These are phyloP conservation scores for Thereva unica DNA, from an alignment of 2,888 invertebrate genomes.

Conservation along the genomic window DNA sequence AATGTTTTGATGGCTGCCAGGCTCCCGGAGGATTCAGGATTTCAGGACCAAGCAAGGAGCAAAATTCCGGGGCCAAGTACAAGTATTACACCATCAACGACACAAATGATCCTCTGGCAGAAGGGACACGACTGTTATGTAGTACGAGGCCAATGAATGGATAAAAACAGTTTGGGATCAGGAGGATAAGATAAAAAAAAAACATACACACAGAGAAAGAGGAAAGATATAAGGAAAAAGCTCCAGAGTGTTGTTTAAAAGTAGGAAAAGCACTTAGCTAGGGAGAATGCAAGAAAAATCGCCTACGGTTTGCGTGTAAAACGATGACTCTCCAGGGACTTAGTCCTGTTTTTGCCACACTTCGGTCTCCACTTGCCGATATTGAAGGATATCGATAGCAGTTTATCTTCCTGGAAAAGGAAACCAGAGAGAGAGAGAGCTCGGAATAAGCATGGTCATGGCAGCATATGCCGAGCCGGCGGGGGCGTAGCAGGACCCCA, in stretches of 20 bases:
- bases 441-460: slow-evolving; percentile 6
- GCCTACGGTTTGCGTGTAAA: slow-evolving; percentile 36
- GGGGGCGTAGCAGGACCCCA: too few relatives aligned
- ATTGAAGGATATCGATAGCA: slow-evolving; percentile 29
- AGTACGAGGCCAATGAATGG: slow-evolving; percentile 1
- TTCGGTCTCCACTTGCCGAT: slow-evolving; percentile 14
- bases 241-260: slow-evolving; percentile 35
- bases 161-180: slow-evolving; percentile 9
- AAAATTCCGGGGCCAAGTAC: neutral
- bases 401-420: slow-evolving; percentile 20
- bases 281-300: slow-evolving; percentile 27
- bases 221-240: slow-evolving; percentile 10
- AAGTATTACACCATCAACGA: slow-evolving; percentile 2
- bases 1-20: neutral
- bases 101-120: slow-evolving; percentile 6
- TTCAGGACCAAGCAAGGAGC: neutral
- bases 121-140: neutral
- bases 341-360: slow-evolving; percentile 9
- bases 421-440: slow-evolving; percentile 4
- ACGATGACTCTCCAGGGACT: slow-evolving; percentile 36
- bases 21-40: neutral
- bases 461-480: too few relatives aligned
- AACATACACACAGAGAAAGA: neutral
- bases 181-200: slow-evolving; percentile 2
- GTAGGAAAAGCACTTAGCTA: neutral